A percentile compares a stretch with the other conserved stretches of the same genome.
phyloP scores from a whole-genome alignment of 2,113 vertebrate species.

The Rallus limicola region DNA sequence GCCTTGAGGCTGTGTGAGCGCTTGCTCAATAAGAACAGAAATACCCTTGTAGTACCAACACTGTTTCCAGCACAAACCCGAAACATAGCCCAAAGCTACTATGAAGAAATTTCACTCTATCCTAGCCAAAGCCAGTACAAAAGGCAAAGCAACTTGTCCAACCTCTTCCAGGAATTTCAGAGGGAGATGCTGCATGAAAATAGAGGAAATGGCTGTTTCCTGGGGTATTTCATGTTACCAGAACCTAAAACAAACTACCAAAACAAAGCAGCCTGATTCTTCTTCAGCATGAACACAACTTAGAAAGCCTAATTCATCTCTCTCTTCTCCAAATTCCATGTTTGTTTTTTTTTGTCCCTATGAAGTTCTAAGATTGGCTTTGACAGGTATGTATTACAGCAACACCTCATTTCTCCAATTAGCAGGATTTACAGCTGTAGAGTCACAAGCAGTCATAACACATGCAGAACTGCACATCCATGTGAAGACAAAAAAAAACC shows the following conservation, averaged over 20 bases:
- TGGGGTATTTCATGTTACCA: not conserved
- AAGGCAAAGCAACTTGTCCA: not conserved
- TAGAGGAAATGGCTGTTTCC: not conserved
- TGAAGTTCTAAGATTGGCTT: not conserved
- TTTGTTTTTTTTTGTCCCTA: too few relatives aligned
- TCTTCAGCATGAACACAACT: not conserved
- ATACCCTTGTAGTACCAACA: too few relatives aligned
- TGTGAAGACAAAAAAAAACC: not conserved
- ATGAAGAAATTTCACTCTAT: not conserved
- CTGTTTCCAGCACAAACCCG: not conserved
- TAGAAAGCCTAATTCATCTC: not conserved
- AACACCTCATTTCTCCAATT: not conserved
- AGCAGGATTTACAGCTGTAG: not conserved
- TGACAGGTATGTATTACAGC: not conserved
- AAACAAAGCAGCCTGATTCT: not conserved
- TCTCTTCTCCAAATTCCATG: not conserved
- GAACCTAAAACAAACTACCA: not conserved
- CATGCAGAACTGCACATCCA: not conserved
- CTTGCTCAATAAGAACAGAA: not conserved
- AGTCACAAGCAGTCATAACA: not conserved
- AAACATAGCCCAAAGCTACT: not conserved
- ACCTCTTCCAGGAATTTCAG: not conserved
- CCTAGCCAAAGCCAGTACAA: not conserved
- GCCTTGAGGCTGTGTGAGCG: not conserved
- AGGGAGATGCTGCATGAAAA: not conserved